A percentile compares a stretch with the other conserved stretches of the same genome.
Evolutionary conservation across 64 coral and sea anemone genomes (phyloP).

Genomic region (Actinia tenebrosa): DNA sequence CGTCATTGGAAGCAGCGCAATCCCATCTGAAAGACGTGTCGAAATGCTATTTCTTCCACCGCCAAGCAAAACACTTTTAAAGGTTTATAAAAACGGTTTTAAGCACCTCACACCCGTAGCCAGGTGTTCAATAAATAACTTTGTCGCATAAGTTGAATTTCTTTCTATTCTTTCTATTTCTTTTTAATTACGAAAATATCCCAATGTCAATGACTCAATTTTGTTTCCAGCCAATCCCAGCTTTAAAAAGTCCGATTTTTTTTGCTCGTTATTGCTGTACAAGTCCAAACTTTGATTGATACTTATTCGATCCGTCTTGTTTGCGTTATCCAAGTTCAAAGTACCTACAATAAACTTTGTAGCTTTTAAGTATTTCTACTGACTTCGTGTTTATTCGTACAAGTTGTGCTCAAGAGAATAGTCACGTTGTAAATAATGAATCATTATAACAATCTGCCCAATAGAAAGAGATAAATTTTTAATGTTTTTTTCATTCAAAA

Average conservation of each 20-base stretch:
- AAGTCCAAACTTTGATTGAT: not conserved
- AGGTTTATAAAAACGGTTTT: not conserved
- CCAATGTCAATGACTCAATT: not conserved
- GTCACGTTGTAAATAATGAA: too few species aligned
- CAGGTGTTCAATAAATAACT: not conserved
- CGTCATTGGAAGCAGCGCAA: not conserved
- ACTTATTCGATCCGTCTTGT: too few species aligned
- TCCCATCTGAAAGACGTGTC: not conserved
- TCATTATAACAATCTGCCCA: too few species aligned
- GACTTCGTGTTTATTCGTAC: too few species aligned
- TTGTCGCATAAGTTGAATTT: not conserved
- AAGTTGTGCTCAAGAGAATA: too few species aligned
- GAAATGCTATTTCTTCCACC: not conserved
- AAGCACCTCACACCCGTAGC: too few species aligned
- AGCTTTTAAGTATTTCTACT: too few species aligned
- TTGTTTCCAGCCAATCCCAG: not conserved
- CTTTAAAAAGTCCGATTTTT: not conserved
- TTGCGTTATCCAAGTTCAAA: too few species aligned
- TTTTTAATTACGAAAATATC: not conserved
- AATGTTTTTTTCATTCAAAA: too few species aligned
- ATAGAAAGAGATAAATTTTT: too few species aligned
- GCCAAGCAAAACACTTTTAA: not conserved
- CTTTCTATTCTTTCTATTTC: not conserved
- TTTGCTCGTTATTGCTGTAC: not conserved
- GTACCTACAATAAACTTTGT: too few species aligned